Conservation (phyloP, 1,140 invertebrate genomes). For the Drosophila busckii region DNA sequence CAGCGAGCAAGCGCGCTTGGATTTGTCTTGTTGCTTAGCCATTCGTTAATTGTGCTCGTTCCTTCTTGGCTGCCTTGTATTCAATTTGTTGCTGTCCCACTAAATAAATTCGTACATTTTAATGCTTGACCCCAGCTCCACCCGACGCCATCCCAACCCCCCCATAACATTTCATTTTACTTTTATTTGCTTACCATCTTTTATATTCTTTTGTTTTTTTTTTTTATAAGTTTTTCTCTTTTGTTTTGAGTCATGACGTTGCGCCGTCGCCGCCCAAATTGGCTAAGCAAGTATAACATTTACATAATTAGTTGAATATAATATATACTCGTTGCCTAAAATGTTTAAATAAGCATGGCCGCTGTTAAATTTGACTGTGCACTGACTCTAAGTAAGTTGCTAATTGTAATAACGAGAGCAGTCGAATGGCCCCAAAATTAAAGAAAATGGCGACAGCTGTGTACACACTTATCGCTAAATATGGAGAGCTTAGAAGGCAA, state of each 20-base stretch:
- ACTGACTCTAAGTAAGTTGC: too few relatives aligned
- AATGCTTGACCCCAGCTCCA: conserved; percentile 39
- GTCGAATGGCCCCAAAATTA: too few relatives aligned
- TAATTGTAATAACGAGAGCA: too few relatives aligned
- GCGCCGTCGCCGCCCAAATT: conserved; percentile 25
- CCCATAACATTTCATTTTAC: conserved; percentile 17
- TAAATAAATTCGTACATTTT: conserved; percentile 46
- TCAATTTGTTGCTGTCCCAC: conserved; percentile 17
- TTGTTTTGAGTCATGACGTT: conserved; percentile 23
- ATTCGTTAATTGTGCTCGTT: conserved; percentile 1
- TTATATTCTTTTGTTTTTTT: not conserved
- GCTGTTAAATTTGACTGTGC: too few relatives aligned
- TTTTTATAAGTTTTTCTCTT: not conserved
- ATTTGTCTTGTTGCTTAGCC: conserved; percentile 31
- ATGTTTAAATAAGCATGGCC: too few relatives aligned
- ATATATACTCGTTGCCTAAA: too few relatives aligned
- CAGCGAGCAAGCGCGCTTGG: conserved; percentile 28
- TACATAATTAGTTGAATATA: conserved; percentile 16
- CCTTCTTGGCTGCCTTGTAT: conserved; percentile 8
- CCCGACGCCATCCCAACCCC: too few relatives aligned
- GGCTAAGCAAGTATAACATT: conserved; percentile 2
- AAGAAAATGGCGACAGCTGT: too few relatives aligned
- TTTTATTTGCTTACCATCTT: not conserved
- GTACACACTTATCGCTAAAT: too few relatives aligned
- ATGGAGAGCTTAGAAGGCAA: too few relatives aligned